Base-by-base conservation (phyloP, 2,888 invertebrate genomes). In the Argyra leucocephala region DNA sequence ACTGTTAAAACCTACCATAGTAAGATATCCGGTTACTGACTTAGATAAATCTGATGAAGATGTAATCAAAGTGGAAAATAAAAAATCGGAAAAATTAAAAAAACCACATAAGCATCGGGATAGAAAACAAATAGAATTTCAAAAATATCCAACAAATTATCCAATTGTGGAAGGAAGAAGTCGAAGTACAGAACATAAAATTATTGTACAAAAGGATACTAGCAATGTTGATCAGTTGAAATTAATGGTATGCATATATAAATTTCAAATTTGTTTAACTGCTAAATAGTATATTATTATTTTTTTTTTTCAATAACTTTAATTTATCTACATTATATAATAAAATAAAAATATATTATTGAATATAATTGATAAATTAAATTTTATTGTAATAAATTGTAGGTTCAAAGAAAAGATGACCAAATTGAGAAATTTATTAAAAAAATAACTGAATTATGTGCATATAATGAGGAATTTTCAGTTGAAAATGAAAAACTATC, bases 381-480 rank as follows among this genome's bases (percentile, higher is more conserved):
- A n/a, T n/a, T n/a, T n/a, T n/a, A n/a, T n/a, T n/a, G n/a, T n/a
- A n/a, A n/a, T 26, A 26, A 26, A 26, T 26, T 31, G 7, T 67
- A 85, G 85, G 73, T 87, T 63, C 81, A 84, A 64, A 83, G 85
- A 71, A 88, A 84, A 74, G 85, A 86, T 63, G 75, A 80, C 18
- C 81, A 85, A 71, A 82, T 88, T 73, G 75, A 81, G 64, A 86
- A 86, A 74, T 74, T 88, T 6, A 83, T 86, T 64, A 85, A 86
- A 61, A 87, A 86, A 72, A 75, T 88, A 0, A 81, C 82, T 68
- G 78, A 81, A 0, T 79, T 88, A 0, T 80, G 87, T 64, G 82
- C 83, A 62, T 83, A 83, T 69, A 88, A 88, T 73, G 83, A 83
- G 65, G 80, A 86, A 57, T 83, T 87, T 68, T 82, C 84, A 0